Evolutionary conservation across 2,888 invertebrate species (phyloP).

Genomic region (Bibio marci): DNA sequence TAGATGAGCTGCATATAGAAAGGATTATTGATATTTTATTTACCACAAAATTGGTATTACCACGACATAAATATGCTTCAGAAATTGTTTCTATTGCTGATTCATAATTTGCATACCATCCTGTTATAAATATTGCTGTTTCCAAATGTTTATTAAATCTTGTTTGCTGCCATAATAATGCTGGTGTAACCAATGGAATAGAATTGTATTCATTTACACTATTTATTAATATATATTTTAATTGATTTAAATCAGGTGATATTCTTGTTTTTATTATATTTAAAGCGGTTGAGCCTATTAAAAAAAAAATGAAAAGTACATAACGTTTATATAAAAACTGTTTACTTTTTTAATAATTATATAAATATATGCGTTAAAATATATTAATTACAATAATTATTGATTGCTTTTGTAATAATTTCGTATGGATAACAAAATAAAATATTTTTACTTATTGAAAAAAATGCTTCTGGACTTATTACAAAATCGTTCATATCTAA

Average conservation of each 20-base stretch:
- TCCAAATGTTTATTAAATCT: slow-evolving; percentile 19
- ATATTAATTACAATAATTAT: slow-evolving; percentile 3
- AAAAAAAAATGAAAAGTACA: too few species aligned
- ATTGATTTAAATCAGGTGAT: slow-evolving; percentile 19
- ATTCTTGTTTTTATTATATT: slow-evolving; percentile 17
- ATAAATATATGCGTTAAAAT: too few species aligned
- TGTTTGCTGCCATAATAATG: slow-evolving; percentile 21
- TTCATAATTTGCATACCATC: slow-evolving; percentile 21
- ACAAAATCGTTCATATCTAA: too few species aligned
- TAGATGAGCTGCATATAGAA: too few species aligned
- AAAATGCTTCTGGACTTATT: too few species aligned
- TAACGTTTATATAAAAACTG: too few species aligned
- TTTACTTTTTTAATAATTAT: too few species aligned
- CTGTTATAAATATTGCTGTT: slow-evolving; percentile 24
- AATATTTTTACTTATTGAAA: slow-evolving; percentile 8
- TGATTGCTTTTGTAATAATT: slow-evolving; percentile 1
- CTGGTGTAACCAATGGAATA: slow-evolving; percentile 18
- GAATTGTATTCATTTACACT: slow-evolving; percentile 14
- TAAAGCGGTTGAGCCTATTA: slow-evolving; percentile 23
- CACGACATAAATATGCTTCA: slow-evolving; percentile 22
- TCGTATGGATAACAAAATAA: slow-evolving; percentile 6
- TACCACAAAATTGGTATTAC: slow-evolving; percentile 25
- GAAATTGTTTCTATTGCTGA: neutral
- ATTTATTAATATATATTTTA: slow-evolving; percentile 19
- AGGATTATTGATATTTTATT: too few species aligned